Conservation (phyloP, 2,113 vertebrate species). For the Lontra canadensis region DNA sequence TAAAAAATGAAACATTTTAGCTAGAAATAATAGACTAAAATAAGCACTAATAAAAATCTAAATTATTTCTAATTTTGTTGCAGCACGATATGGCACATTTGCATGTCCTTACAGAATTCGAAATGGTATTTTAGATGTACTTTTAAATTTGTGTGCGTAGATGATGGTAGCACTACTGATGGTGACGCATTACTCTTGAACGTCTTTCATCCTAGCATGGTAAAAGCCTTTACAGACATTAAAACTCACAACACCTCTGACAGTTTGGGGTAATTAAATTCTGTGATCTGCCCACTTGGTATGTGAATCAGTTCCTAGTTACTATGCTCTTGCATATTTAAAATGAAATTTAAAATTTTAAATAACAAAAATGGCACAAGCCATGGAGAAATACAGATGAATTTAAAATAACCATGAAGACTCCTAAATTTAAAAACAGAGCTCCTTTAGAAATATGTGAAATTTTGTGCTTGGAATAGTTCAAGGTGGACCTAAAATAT, state of each 20-base stretch:
- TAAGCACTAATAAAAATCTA: conserved; percentile 17
- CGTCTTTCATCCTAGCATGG: conserved; percentile 32
- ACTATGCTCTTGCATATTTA: neutral
- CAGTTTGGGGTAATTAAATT: conserved; percentile 53
- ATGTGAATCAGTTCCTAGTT: conserved; percentile 42
- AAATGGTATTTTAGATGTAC: conserved; percentile 1
- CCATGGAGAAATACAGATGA: conserved; percentile 19
- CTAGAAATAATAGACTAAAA: neutral
- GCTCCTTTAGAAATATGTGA: conserved; percentile 35
- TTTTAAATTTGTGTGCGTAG: neutral
- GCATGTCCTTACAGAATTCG: neutral
- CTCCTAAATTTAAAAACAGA: conserved; percentile 35
- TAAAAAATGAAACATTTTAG: neutral
- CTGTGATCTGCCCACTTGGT: conserved; percentile 51
- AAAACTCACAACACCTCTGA: conserved; percentile 54
- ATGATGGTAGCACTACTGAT: neutral
- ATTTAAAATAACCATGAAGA: conserved; percentile 56
- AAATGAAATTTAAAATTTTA: conserved; percentile 55
- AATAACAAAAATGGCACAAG: conserved; percentile 34
- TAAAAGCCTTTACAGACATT: conserved; percentile 40
- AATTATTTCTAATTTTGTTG: neutral
- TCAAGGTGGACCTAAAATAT: neutral
- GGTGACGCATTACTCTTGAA: neutral
- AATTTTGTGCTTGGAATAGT: neutral
- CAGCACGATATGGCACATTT: neutral